phyloP scores from a whole-genome alignment of 37 sponge, comb jelly and placozoan genomes.

The Aplysina aerophoba region DNA sequence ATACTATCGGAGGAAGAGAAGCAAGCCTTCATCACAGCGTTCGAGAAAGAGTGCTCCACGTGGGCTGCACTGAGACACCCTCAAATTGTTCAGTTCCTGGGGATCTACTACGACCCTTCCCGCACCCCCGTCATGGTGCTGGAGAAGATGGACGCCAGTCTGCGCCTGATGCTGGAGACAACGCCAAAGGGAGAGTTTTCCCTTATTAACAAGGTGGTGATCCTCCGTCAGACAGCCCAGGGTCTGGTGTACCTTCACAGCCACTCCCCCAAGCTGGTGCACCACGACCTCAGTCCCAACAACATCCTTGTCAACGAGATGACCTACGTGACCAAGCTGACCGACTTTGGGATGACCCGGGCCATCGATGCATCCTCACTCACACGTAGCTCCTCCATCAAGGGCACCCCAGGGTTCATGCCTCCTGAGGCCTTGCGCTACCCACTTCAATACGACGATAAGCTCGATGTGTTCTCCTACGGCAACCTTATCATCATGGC shows the following conservation, averaged over 20 bases:
- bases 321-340: no score
- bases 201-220: background rate
- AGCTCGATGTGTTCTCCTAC: no score
- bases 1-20: background rate
- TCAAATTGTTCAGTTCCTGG: background rate
- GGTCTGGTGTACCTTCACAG: conserved; percentile 1
- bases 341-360: no score
- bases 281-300: background rate
- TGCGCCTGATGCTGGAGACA: background rate
- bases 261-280: background rate
- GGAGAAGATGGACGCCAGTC: background rate
- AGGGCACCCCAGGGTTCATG: no score
- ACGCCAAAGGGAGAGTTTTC: background rate
- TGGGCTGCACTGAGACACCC: background rate
- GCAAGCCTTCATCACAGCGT: background rate
- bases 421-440: no score
- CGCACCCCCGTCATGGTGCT: conserved; percentile 1
- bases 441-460: no score
- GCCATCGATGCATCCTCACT: no score
- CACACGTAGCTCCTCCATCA: no score
- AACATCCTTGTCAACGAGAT: background rate
- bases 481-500: no score
- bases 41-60: background rate
- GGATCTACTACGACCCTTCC: no score
- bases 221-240: background rate